These are phyloP conservation scores for Acrossocheilus wenchowensis DNA, from an alignment of 2,797 vertebrate species.

Conservation along the genomic window DNA sequence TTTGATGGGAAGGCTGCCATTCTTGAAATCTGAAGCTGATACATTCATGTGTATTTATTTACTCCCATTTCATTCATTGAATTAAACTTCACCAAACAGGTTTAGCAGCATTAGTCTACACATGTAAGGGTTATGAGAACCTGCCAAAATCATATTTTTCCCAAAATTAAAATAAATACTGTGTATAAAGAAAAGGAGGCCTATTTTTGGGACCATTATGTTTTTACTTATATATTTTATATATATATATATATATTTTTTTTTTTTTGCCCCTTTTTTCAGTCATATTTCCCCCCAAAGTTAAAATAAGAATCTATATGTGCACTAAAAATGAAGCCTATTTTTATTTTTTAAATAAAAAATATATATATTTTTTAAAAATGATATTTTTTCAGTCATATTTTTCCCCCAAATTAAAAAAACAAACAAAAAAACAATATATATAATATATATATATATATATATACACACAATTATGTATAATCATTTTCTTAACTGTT, in stretches of 20 bases:
- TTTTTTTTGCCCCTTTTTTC: not conserved
- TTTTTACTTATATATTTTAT: not conserved
- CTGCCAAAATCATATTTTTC: conserved; percentile 31
- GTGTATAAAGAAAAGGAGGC: not conserved
- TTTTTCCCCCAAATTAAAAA: no score
- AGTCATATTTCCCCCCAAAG: not conserved
- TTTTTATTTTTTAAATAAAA: no score
- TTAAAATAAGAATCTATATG: not conserved
- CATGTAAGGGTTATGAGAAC: conserved; percentile 68
- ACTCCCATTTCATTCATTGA: conserved; percentile 28
- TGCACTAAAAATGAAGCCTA: no score
- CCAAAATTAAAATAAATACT: not conserved
- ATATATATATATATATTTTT: not conserved
- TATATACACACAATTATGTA: no score
- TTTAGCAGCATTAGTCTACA: conserved; percentile 70
- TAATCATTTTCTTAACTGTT: no score
- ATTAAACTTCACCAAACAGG: conserved; percentile 69
- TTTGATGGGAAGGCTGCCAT: not conserved
- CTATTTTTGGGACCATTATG: not conserved
- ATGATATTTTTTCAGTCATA: no score
- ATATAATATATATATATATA: no score
- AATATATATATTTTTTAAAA: no score
- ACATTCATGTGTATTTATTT: not conserved
- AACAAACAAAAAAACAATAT: no score
- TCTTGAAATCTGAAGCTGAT: conserved; percentile 3